Conservation (phyloP, 2,888 invertebrate genomes). For the Chromoteleia sp. region DNA sequence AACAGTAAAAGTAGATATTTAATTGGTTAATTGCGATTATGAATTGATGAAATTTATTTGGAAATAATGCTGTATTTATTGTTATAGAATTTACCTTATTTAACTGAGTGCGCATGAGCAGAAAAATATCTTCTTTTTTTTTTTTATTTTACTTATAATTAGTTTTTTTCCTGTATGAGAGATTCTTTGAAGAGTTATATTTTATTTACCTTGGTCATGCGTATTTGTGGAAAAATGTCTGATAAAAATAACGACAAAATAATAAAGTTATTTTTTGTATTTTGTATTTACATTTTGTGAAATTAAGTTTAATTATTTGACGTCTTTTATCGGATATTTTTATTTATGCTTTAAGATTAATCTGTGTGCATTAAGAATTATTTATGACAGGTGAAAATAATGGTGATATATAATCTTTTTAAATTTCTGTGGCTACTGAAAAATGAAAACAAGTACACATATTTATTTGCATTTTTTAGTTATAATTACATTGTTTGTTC, state of each 20-base stretch:
- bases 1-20: conserved; percentile 51
- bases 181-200: background rate
- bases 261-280: background rate
- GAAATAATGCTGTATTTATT: conserved; percentile 33
- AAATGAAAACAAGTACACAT: background rate
- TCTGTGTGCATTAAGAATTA: background rate
- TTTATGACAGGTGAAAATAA: background rate
- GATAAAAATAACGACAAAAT: background rate
- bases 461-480: no score
- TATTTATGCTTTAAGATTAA: background rate
- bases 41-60: conserved; percentile 21
- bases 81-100: conserved; percentile 11
- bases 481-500: no score
- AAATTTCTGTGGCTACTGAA: background rate
- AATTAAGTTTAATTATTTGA: background rate
- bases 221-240: background rate
- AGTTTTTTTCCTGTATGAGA: conserved; percentile 1
- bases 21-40: conserved; percentile 26
- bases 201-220: background rate
- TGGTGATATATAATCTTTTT: no score
- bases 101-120: background rate
- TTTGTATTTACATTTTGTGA: conserved; percentile 3
- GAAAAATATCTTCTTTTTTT: background rate
- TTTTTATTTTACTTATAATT: background rate
- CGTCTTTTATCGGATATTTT: background rate